Evolutionary conservation across 2,888 invertebrate genomes (phyloP), one percentile per base, ranked within the genome.

Genomic region (Eupsilia transversa): DNA sequence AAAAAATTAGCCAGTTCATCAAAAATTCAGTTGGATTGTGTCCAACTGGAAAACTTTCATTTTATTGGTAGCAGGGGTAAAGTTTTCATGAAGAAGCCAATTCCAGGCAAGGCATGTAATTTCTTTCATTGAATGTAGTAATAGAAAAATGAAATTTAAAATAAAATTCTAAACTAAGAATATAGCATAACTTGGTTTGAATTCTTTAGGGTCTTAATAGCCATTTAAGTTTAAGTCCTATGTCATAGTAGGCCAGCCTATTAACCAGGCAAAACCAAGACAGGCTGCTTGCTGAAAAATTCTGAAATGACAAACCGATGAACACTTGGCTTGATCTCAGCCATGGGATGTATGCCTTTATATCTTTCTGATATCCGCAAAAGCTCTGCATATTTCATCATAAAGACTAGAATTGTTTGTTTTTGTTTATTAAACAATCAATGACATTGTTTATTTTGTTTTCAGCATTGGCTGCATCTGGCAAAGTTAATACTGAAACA

Each of bases 391-490:
- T 52, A 41, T 9, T 30, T 10, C 14, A 14, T 3, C 33, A 35
- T 17, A 33, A 27, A n/a, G 0, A 54, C 5, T 27, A 54, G 20
- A n/a, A 30, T 33, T 33, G 35, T 23, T 54, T 23, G 7, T 49
- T 65, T 65, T 17, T 49, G 33, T 49, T 68, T 43, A 54, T 43
- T 33, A 43, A 59, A 59, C 35, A 68, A 3, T 35, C n/a, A 33
- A 23, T 72, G 14, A 56, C 3, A 23, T 61, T 66, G 27, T 63
- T n/a, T 46, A 27, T 70, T 71, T 76, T 73, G 69, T 92, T 97
- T 97, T 89, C 96, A 99, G 99, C 99, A 99, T 96, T 99, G 99
- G 99, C 95, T 99, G 91, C 99, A 99, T 96, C 97, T 98, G 94
- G 98, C 98, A 78, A 99, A 99, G 96, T 97, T 98, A 86, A 98